These are phyloP conservation scores for Eumerus sabulonum DNA, from an alignment of 2,888 invertebrate species.

Conservation along the genomic window DNA sequence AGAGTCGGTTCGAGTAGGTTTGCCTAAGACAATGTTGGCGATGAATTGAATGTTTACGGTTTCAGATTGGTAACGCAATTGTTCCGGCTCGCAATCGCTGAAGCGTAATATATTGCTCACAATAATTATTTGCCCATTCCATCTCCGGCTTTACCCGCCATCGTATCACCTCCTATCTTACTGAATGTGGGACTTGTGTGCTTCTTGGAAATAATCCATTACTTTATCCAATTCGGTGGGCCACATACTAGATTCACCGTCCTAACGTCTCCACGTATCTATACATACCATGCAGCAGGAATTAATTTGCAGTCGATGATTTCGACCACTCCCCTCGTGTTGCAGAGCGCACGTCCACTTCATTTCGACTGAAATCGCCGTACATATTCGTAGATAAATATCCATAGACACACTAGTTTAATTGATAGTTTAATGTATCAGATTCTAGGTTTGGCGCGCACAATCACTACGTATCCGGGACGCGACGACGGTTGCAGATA, in stretches of 20 bases:
- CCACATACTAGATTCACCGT: conserved; percentile 22
- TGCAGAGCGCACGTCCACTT: not conserved
- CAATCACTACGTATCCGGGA: not conserved
- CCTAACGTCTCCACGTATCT: not conserved
- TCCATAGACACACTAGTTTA: conserved; percentile 51
- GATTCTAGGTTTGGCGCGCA: conserved; percentile 34
- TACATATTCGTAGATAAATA: conserved; percentile 37
- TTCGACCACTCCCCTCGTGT: conserved; percentile 67
- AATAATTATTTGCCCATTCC: conserved; percentile 63
- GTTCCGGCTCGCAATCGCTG: conserved; percentile 57
- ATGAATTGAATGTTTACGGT: conserved; percentile 67
- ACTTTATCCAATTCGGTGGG: conserved; percentile 58
- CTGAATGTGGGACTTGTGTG: no score
- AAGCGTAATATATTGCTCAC: conserved; percentile 66
- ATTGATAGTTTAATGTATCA: conserved; percentile 67
- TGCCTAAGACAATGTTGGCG: conserved; percentile 66
- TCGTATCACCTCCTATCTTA: no score
- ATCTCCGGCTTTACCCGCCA: no score
- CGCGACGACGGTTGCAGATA: no score
- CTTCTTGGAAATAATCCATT: conserved; percentile 51
- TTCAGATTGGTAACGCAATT: conserved; percentile 66
- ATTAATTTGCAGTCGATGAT: conserved; percentile 69
- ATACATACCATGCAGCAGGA: conserved; percentile 38
- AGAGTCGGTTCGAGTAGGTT: conserved; percentile 34
- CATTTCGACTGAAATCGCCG: conserved; percentile 39